A percentile compares a stretch with the other conserved stretches of the same genome.
Conservation (phyloP, 2,888 invertebrate genomes). For the Caenorhabditis panamensis region DNA sequence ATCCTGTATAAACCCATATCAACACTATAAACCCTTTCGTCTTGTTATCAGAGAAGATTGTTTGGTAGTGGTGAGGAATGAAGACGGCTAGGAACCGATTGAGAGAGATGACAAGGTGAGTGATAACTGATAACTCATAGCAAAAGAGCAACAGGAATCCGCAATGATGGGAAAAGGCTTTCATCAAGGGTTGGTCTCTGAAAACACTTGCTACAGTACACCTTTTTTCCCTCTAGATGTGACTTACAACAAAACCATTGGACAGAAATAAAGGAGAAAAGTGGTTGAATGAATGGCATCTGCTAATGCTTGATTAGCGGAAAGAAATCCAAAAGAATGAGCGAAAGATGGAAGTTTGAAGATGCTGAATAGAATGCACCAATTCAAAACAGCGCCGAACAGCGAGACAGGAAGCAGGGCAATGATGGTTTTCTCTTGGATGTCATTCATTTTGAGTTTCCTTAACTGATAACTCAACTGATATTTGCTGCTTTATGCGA, state of each 20-base stretch:
- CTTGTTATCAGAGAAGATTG: constrained; percentile 28
- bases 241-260: constrained; percentile 60
- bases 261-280: constrained; percentile 62
- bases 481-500: too few species aligned
- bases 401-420: constrained; percentile 23
- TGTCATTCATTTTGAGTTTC: background rate
- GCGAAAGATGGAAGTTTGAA: constrained; percentile 44
- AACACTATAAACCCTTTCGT: constrained; percentile 36
- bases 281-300: constrained; percentile 60
- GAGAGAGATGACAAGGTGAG: constrained; percentile 57
- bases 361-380: constrained; percentile 52
- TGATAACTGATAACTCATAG: constrained; percentile 60
- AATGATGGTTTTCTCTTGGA: background rate
- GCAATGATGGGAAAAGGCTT: constrained; percentile 34
- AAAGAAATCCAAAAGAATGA: constrained; percentile 63
- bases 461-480: too few species aligned
- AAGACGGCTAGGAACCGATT: constrained; percentile 55
- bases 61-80: constrained; percentile 23
- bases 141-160: constrained; percentile 60
- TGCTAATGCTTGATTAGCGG: constrained; percentile 54
- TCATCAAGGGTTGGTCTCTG: constrained; percentile 39
- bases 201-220: background rate
- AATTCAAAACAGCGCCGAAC: constrained; percentile 56
- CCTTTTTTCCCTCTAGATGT: background rate
- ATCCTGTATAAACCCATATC: constrained; percentile 27